A percentile compares a stretch with the other conserved stretches of the same genome.
These are phyloP conservation scores for Cryptus viduatorius DNA, from an alignment of 2,888 invertebrate genomes.

Conservation along the genomic window DNA sequence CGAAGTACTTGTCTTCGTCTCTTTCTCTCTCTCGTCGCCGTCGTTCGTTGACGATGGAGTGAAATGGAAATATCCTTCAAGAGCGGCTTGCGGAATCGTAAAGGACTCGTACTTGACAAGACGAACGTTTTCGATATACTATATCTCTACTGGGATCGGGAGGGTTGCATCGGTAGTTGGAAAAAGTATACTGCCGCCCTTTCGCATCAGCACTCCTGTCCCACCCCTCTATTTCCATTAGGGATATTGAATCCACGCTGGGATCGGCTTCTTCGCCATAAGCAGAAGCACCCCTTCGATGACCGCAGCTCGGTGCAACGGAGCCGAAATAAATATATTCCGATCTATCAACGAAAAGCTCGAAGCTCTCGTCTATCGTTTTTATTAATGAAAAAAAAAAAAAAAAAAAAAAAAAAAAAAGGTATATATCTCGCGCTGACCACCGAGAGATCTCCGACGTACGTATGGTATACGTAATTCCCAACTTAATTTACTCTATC, in stretches of 20 bases:
- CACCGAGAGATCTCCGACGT: neutral
- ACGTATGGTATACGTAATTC: neutral
- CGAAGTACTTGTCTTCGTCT: slow-evolving; percentile 55
- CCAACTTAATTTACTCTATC: slow-evolving; percentile 11
- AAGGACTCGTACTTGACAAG: slow-evolving; percentile 34
- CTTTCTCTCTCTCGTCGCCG: slow-evolving; percentile 42
- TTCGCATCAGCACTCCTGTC: slow-evolving; percentile 60
- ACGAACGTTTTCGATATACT: slow-evolving; percentile 49
- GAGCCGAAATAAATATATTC: slow-evolving; percentile 19
- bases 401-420: neutral
- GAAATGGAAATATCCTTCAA: slow-evolving; percentile 58
- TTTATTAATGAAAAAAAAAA: slow-evolving; percentile 32
- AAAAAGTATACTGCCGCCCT: slow-evolving; percentile 44
- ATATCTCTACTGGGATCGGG: slow-evolving; percentile 43
- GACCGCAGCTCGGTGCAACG: slow-evolving; percentile 39
- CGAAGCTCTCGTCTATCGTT: neutral
- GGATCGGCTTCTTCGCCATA: slow-evolving; percentile 41
- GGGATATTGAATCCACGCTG: slow-evolving; percentile 77
- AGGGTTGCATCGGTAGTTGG: slow-evolving; percentile 29
- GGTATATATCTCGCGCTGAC: slow-evolving; percentile 20
- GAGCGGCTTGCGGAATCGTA: slow-evolving; percentile 52
- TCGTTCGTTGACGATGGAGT: slow-evolving; percentile 40
- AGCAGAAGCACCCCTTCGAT: slow-evolving; percentile 44
- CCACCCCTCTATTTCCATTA: slow-evolving; percentile 75
- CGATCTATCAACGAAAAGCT: neutral